A percentile compares a stretch with the other conserved stretches of the same genome.
These are phyloP conservation scores for Petrocephalus microphthalmus DNA, from an alignment of 2,113 vertebrate genomes.

Conservation along the genomic window DNA sequence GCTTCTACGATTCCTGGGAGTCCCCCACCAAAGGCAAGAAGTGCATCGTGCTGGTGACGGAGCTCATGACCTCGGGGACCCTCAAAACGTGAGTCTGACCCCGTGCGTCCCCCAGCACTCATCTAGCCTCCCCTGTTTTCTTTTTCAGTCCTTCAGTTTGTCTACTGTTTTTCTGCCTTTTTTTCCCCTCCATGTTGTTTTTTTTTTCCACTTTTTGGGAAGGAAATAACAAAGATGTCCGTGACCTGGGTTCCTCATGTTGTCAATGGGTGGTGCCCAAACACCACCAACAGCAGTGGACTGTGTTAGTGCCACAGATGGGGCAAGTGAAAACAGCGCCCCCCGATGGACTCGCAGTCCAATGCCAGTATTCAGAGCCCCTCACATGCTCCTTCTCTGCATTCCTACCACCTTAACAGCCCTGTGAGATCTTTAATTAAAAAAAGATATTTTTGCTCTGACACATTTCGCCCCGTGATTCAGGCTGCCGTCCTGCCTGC, in stretches of 20 bases:
- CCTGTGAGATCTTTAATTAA: background rate
- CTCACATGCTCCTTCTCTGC: background rate
- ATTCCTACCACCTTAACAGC: background rate
- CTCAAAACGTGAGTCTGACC: constrained; percentile 87
- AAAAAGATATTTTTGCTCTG: background rate
- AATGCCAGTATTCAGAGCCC: background rate
- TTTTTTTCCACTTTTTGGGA: background rate
- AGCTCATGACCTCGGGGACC: constrained; percentile 97
- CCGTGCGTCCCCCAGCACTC: constrained; percentile 35
- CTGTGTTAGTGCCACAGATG: background rate
- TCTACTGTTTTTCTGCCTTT: background rate
- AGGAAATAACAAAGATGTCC: background rate
- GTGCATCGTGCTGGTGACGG: constrained; percentile 94
- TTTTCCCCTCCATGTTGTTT: background rate
- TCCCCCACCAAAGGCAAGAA: constrained; percentile 94
- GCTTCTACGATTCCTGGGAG: constrained; percentile 99
- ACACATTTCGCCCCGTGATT: background rate
- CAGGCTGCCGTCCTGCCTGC: background rate
- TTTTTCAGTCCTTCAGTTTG: constrained; percentile 35
- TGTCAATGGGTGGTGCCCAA: background rate
- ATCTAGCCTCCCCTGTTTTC: no score
- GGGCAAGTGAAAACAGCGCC: background rate
- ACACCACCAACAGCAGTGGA: background rate
- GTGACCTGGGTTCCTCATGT: background rate
- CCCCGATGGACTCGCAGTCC: background rate